Evolutionary conservation across 2,113 vertebrate species (phyloP), one percentile per base, ranked within the genome.

Genomic region (Ornithorhynchus anatinus): DNA sequence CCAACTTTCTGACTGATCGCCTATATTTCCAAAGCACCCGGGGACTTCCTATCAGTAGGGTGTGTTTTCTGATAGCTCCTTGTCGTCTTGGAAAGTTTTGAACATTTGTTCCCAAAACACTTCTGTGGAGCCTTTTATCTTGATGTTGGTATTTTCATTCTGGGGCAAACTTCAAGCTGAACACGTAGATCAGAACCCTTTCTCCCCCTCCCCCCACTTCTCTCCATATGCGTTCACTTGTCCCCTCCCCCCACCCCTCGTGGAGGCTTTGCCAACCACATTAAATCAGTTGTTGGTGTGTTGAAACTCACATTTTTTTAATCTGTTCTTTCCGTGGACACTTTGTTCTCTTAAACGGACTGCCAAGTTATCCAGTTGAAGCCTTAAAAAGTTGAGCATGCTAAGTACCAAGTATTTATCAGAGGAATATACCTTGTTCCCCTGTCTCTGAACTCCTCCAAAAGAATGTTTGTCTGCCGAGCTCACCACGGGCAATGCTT

Each of bases 281-380:
- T 13, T 39, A 1, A 13, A 15, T 22, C 10, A 13, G 37, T 25
- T 36, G 32, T 3, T 10, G 38, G 53, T 29, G 4, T 58, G 79
- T 54, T 32, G 48, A 67, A 60, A 52, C 14, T 52, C 43, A 7
- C 25, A 2, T 22, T 31, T 1, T 59, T 37, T n/a, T n/a, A n/a
- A 59, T 71, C 66, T 2, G 52, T 10, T 70, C 33, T 82, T 69
- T 78, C 72, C 33, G 2, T 1, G 71, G 72, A 19, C 64, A 44
- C 23, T 4, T 15, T 62, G 44, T 71, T 67, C 54, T 45, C 45
- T 40, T 25, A 22, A 31, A 51, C 2, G 17, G 3, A 0, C 20
- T 38, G 14, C 75, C 40, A 39, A 39, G 54, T 38, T 20, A 39
- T 14, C 32, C 38, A 42, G 61, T 58, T 12, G 0, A 8, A 59